Percentiles rank a stretch among this genome's conserved stretches.
These are phyloP conservation scores for Olivierus martensii DNA, from an alignment of 1,140 invertebrate species.

Conservation along the genomic window DNA sequence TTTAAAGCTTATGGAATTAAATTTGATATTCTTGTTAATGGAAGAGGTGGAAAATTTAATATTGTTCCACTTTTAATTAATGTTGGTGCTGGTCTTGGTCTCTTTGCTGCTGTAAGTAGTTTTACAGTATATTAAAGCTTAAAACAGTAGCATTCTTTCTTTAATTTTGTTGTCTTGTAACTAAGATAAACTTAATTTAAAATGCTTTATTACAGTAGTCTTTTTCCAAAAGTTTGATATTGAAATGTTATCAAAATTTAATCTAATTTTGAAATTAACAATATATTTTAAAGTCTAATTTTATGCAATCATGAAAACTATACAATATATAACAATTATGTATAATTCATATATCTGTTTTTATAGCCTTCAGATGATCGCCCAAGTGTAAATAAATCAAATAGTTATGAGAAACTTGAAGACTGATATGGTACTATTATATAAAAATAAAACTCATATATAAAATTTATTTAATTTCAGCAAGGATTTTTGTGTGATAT, in stretches of 20 bases:
- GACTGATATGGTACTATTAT: too few species aligned
- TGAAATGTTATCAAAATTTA: slow-evolving; percentile 4
- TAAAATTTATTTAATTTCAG: slow-evolving; percentile 19
- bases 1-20: slow-evolving; percentile 39
- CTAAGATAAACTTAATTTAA: too few species aligned
- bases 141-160: background rate
- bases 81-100: slow-evolving; percentile 38
- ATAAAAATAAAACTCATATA: background rate
- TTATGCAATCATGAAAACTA: too few species aligned
- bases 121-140: background rate
- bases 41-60: slow-evolving; percentile 36
- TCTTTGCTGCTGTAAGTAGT: slow-evolving; percentile 35
- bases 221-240: too few species aligned
- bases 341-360: background rate
- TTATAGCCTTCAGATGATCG: background rate
- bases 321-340: background rate
- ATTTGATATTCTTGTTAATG: slow-evolving; percentile 36
- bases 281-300: background rate
- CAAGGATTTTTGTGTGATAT: slow-evolving; percentile 37
- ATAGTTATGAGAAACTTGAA: background rate
- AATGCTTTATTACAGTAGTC: too few species aligned
- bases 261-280: slow-evolving; percentile 1
- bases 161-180: background rate
- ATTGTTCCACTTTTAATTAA: slow-evolving; percentile 36
- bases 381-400: background rate